These are phyloP conservation scores for Gallinago undulata DNA, from an alignment of 2,113 vertebrate genomes.

Conservation along the genomic window DNA sequence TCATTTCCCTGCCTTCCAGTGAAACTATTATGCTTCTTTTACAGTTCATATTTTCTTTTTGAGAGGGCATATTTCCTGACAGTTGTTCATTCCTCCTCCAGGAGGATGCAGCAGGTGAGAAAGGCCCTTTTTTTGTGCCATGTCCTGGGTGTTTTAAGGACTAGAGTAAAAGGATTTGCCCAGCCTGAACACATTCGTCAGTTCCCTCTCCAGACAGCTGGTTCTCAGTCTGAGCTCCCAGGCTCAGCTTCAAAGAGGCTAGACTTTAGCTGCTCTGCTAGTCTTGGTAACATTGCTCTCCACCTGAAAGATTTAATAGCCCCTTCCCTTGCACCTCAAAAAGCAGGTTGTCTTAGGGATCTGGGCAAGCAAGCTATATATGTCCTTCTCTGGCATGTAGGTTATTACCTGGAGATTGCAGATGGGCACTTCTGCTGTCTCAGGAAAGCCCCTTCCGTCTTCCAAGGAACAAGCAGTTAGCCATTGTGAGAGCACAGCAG, in stretches of 20 bases:
- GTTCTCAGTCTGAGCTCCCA: constrained; percentile 34
- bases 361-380: background rate
- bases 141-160: constrained; percentile 18
- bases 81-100: constrained; percentile 22
- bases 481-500: background rate
- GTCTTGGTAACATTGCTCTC: background rate
- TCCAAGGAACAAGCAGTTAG: background rate
- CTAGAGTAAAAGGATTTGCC: constrained; percentile 38
- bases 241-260: background rate
- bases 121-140: background rate
- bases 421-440: constrained; percentile 8
- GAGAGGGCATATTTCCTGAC: constrained; percentile 6
- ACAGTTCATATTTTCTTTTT: constrained; percentile 3
- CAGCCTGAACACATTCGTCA: background rate
- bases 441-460: background rate
- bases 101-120: constrained; percentile 21
- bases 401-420: constrained; percentile 10
- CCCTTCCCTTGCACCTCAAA: constrained; percentile 4
- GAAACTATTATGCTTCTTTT: constrained; percentile 6
- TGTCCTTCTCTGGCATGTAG: background rate
- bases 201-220: constrained; percentile 17
- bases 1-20: constrained; percentile 11
- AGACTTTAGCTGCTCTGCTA: constrained; percentile 5
- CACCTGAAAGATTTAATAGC: constrained; percentile 36
- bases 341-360: constrained; percentile 5